Conservation (phyloP, 2,888 invertebrate genomes). For the Helobdella robusta region DNA sequence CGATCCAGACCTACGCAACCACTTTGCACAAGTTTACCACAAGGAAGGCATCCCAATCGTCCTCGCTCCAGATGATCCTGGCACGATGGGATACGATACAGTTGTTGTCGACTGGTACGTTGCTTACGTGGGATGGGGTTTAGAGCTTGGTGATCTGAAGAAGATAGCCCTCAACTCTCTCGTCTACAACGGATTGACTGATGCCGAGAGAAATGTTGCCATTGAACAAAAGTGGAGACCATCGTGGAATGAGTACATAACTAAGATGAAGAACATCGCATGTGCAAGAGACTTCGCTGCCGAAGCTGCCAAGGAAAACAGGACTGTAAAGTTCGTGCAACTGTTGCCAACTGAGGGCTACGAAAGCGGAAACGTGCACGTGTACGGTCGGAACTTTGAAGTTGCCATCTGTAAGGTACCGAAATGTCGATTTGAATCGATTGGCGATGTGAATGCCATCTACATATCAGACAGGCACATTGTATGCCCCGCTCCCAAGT, state of each 20-base stretch:
- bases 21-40: slow-evolving; percentile 14
- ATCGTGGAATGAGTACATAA: slow-evolving; percentile 33
- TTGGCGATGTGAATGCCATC: background rate
- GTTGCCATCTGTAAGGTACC: slow-evolving; percentile 19
- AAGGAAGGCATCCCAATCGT: slow-evolving; percentile 36
- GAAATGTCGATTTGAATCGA: slow-evolving; percentile 31
- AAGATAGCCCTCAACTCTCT: slow-evolving; percentile 35
- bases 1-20: slow-evolving; percentile 21
- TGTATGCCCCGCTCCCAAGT: background rate
- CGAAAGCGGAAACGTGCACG: background rate
- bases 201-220: slow-evolving; percentile 30
- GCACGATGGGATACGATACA: slow-evolving; percentile 37
- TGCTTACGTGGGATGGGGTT: slow-evolving; percentile 37
- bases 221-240: slow-evolving; percentile 32
- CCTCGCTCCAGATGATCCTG: slow-evolving; percentile 37
- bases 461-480: slow-evolving; percentile 1
- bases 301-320: slow-evolving; percentile 10
- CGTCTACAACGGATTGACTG: slow-evolving; percentile 33
- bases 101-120: slow-evolving; percentile 37
- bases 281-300: slow-evolving; percentile 25
- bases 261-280: slow-evolving; percentile 26
- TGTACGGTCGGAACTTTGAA: slow-evolving; percentile 15
- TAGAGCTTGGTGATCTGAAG: slow-evolving; percentile 36
- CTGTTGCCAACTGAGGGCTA: slow-evolving; percentile 7
- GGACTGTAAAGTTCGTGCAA: background rate